Evolutionary conservation across 2,113 vertebrate genomes (phyloP), one percentile per base, ranked within the genome.

Genomic region (Neomonachus schauinslandi): DNA sequence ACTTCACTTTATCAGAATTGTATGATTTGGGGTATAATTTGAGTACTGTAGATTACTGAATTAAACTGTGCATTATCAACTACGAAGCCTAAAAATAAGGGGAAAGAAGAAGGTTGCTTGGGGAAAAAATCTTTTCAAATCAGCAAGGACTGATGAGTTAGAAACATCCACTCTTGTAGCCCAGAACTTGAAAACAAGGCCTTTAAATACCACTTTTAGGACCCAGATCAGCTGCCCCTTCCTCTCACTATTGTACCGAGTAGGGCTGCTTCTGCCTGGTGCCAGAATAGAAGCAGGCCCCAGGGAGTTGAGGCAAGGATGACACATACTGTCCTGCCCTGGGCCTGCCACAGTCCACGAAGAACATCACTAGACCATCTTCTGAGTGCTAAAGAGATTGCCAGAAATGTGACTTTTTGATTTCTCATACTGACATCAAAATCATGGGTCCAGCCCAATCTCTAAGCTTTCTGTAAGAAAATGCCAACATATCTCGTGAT

Each of bases 1-100:
- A 81, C 55, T 92, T 95, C 13, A 65, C 24, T 16, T 10, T 69
- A 61, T 96, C 57, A 77, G 31, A 90, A 95, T 83, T 92, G 91
- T 89, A 76, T 61, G 13, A 96, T 28, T 69, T 97, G n/a, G 11
- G 0, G 7, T 77, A 11, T 81, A 87, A 96, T 84, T 82, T 97
- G 79, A 95, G 53, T 76, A 82, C 21, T 59, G 2, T 33, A 55
- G 39, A 81, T 84, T 81, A 89, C 51, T 86, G 6, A 33, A 87
- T 55, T 89, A 71, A 93, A 33, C 28, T 76, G 74, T 69, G 2
- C 69, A 74, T 28, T 86, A 36, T 67, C 83, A 93, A 86, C 59
- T 55, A 91, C 1, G 4, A 77, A 55, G 8, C 5, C 28, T 88
- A 67, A 95, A 85, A 86, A 26, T 69, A 77, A 81, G 7, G 9